Evolutionary conservation across 2,888 invertebrate genomes (phyloP).

Genomic region (Macaria liturata): DNA sequence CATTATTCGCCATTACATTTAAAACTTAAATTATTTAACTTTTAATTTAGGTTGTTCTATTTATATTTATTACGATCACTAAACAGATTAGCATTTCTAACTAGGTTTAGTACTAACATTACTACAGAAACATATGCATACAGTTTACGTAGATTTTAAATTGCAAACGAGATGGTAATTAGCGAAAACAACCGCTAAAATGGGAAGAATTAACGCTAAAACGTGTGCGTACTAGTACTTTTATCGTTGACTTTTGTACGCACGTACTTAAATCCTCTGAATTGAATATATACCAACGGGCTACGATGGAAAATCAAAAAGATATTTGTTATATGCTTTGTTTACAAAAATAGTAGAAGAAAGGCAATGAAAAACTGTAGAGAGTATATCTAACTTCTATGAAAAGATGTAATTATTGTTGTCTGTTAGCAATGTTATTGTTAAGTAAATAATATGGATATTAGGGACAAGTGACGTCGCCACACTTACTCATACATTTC

Average conservation of each 20-base stretch:
- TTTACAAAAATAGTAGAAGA: no score
- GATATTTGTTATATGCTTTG: no score
- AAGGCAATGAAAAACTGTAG: no score
- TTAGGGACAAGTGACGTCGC: slow-evolving; percentile 79
- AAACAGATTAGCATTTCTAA: slow-evolving; percentile 65
- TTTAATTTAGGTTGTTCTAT: no score
- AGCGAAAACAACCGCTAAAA: slow-evolving; percentile 76
- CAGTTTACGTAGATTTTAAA: slow-evolving; percentile 58
- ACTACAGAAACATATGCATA: slow-evolving; percentile 40
- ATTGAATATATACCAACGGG: no score
- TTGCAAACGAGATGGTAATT: slow-evolving; percentile 82
- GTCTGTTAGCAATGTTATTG: slow-evolving; percentile 17
- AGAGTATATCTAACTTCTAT: slow-evolving; percentile 25
- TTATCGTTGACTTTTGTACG: no score
- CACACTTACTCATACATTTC: slow-evolving; percentile 65
- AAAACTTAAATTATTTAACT: no score
- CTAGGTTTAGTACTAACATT: slow-evolving; percentile 40
- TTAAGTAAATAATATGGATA: slow-evolving; percentile 73
- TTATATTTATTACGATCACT: slow-evolving; percentile 33
- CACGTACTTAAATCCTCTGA: no score
- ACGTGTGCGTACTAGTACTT: no score
- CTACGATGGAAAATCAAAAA: no score
- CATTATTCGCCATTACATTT: no score
- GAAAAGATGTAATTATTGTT: not conserved
- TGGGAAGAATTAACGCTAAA: slow-evolving; percentile 36